Evolutionary conservation across 35 echinoderm and acorn worm species (phyloP).

Genomic region (Acanthaster planci): DNA sequence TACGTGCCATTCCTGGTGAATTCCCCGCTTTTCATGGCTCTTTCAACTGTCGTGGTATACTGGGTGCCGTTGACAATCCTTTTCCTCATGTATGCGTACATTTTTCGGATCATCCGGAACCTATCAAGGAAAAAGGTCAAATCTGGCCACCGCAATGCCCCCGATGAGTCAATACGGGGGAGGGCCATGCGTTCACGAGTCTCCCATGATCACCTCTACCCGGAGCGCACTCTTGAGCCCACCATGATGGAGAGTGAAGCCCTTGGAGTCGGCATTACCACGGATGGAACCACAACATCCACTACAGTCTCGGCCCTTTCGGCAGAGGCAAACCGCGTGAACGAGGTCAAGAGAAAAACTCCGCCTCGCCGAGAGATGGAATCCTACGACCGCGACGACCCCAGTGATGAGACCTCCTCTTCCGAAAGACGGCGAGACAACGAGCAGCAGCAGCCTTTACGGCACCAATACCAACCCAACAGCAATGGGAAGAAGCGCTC

Average conservation of each 20-base stretch:
- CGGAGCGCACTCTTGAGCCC: slow-evolving; percentile 68
- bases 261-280: slow-evolving; percentile 50
- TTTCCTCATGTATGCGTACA: slow-evolving; percentile 89
- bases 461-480: slow-evolving; percentile 18
- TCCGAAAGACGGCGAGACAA: slow-evolving; percentile 53
- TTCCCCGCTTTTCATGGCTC: slow-evolving; percentile 76
- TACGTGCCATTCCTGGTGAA: slow-evolving; percentile 85
- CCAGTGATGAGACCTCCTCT: slow-evolving; percentile 85
- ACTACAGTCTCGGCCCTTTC: slow-evolving; percentile 58
- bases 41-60: slow-evolving; percentile 87
- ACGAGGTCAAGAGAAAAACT: slow-evolving; percentile 40
- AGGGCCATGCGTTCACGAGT: slow-evolving; percentile 47
- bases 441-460: slow-evolving; percentile 11
- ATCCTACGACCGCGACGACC: slow-evolving; percentile 75
- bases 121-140: slow-evolving; percentile 76
- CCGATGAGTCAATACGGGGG: slow-evolving; percentile 30
- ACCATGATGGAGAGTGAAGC: slow-evolving; percentile 70
- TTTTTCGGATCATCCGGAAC: slow-evolving; percentile 89
- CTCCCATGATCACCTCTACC: slow-evolving; percentile 64
- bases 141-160: not conserved
- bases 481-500: slow-evolving; percentile 24
- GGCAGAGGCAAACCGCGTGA: slow-evolving; percentile 28
- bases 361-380: slow-evolving; percentile 55
- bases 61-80: slow-evolving; percentile 85
- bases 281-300: slow-evolving; percentile 69